phyloP scores from a whole-genome alignment of 1,140 invertebrate species.

The Mycetomoellerius zeteki region DNA sequence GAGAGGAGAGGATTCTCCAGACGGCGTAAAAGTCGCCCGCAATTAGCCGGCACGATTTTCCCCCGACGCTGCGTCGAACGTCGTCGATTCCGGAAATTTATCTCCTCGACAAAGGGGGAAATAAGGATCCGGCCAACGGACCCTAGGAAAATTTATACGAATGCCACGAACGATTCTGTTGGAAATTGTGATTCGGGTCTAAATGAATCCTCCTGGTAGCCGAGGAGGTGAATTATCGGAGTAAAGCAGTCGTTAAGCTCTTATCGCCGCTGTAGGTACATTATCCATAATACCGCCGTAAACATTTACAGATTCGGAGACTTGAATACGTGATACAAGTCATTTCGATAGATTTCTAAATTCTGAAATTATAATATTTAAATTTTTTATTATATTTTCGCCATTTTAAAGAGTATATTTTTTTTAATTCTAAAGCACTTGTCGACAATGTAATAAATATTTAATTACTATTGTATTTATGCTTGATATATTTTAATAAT shows the following conservation, averaged over 20 bases:
- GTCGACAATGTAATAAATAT: not conserved
- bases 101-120: conserved; percentile 63
- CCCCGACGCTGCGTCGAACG: conserved; percentile 68
- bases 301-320: not conserved
- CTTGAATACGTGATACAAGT: not conserved
- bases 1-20: conserved; percentile 77
- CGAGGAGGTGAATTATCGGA: conserved; percentile 56
- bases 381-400: not conserved
- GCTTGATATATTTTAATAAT: not conserved
- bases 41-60: conserved; percentile 83
- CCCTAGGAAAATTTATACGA: conserved; percentile 71
- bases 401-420: not conserved
- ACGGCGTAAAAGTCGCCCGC: conserved; percentile 75
- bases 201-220: conserved; percentile 46
- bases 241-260: conserved; percentile 4
- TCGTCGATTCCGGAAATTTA: conserved; percentile 80
- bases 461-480: not conserved
- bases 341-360: not conserved
- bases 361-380: not conserved
- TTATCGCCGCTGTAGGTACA: not conserved
- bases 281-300: not conserved
- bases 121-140: conserved; percentile 15
- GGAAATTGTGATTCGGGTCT: conserved; percentile 68
- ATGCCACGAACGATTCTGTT: conserved; percentile 69
- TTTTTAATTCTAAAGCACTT: not conserved